Base-by-base conservation (phyloP, 1,140 invertebrate species). In the Rhyzopertha dominica region DNA sequence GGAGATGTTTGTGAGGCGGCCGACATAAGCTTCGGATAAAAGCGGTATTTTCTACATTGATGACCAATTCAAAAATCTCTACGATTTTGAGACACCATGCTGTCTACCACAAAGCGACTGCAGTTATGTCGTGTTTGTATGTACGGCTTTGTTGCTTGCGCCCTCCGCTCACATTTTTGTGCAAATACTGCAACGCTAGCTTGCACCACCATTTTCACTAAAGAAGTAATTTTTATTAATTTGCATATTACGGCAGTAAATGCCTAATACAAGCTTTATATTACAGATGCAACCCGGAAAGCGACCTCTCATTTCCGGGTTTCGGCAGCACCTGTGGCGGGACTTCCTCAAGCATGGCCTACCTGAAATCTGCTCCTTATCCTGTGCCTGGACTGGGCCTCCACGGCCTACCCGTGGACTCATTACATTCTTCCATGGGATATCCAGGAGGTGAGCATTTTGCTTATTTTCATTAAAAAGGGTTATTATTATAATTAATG, bases 351-450 rank as follows among this genome's bases (percentile, higher is more conserved):
- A 69, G 72, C 46, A 78, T 81, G 76, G 74, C 77, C 24, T 73
- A 76, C 48, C 65, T 77, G 43, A 78, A 70, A 39, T 65, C 65
- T 9, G 57, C 71, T 7, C 76, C 77, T 7, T 80, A 80, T 61
- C 68, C 63, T 8, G 66, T 70, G 43, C 61, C 62, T 9, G 66
- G 78, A 18, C 69, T 81, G 39, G 75, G 77, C 10, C 65, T 80
- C 39, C 72, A 73, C 24, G 70, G 74, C 43, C 65, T 74, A 3
- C 71, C 73, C 12, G 75, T 80, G 60, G 78, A 81, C 47, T 70
- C 76, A 2, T 62, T 80, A 46, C 79, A 81, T 57, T 70, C 75
- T 1, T 72, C 74, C 19, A 79, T 80, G 76, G 60, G 58, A 16
- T 80, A 79, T 58, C 75, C 75, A 13, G 58, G 63, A 59, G 63